Evolutionary conservation across 1,140 invertebrate species (phyloP).

Genomic region (Calosoma granatense): DNA sequence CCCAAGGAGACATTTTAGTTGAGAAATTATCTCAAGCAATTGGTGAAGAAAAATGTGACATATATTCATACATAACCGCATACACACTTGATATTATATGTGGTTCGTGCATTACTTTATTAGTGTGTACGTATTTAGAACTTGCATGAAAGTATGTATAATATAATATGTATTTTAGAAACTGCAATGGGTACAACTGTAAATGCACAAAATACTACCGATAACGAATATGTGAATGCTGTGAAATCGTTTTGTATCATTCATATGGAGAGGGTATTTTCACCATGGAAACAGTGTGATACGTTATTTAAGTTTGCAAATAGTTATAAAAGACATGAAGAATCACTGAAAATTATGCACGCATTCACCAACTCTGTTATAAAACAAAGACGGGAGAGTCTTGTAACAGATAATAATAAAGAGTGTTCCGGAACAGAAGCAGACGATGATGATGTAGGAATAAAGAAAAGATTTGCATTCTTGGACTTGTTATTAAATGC

Average conservation of each 20-base stretch:
- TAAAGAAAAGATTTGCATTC: slow-evolving; percentile 42
- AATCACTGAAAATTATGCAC: slow-evolving; percentile 40
- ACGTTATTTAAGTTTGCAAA: not conserved
- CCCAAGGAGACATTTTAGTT: not conserved
- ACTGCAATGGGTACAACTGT: slow-evolving; percentile 72
- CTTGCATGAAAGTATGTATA: too few species aligned
- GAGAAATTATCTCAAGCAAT: not conserved
- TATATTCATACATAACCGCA: not conserved
- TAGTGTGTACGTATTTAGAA: too few species aligned
- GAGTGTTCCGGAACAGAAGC: not conserved
- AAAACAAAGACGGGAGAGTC: slow-evolving; percentile 24
- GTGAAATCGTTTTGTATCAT: slow-evolving; percentile 34
- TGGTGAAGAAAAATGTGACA: not conserved
- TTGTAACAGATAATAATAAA: not conserved
- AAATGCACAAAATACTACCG: slow-evolving; percentile 53
- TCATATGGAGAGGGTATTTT: not conserved
- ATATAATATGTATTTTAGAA: too few species aligned
- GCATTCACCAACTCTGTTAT: slow-evolving; percentile 53
- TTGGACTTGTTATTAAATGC: slow-evolving; percentile 60
- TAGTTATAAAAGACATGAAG: not conserved
- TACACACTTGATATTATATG: not conserved
- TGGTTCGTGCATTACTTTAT: not conserved
- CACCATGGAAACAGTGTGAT: not conserved
- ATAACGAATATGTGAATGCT: slow-evolving; percentile 61
- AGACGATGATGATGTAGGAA: slow-evolving; percentile 26